These are phyloP conservation scores for Mechanitis mazaeus DNA, from an alignment of 2,888 invertebrate species.

Conservation along the genomic window DNA sequence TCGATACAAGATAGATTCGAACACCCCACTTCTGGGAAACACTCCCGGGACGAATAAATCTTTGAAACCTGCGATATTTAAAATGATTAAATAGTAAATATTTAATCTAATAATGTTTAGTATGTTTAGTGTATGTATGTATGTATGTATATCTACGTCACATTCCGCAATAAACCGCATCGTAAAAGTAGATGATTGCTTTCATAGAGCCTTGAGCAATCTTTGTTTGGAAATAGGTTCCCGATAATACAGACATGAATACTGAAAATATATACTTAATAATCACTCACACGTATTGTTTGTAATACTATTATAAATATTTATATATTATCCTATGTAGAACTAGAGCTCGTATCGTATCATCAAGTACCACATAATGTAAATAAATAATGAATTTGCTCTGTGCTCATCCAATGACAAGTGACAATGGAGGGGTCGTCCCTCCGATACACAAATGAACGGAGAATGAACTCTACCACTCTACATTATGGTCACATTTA, in stretches of 20 bases:
- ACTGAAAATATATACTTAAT: no score
- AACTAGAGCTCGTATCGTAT: slow-evolving; percentile 19
- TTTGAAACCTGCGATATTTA: no score
- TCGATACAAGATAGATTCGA: background rate
- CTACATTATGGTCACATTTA: slow-evolving; percentile 34
- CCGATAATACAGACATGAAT: slow-evolving; percentile 38
- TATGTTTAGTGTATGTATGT: slow-evolving; percentile 10
- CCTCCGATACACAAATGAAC: slow-evolving; percentile 45
- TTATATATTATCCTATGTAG: slow-evolving; percentile 7
- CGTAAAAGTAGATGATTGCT: slow-evolving; percentile 53
- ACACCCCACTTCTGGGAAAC: no score
- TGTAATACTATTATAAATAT: background rate
- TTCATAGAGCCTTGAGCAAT: slow-evolving; percentile 48
- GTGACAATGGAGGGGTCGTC: slow-evolving; percentile 70
- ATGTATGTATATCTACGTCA: slow-evolving; percentile 17
- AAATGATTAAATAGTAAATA: background rate
- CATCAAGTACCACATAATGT: slow-evolving; percentile 41
- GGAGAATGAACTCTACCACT: slow-evolving; percentile 40
- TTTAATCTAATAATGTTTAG: background rate
- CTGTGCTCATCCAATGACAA: slow-evolving; percentile 72
- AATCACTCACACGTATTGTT: background rate
- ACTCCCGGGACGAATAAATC: no score
- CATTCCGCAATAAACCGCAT: slow-evolving; percentile 40
- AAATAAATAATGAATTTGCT: slow-evolving; percentile 69
- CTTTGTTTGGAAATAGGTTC: slow-evolving; percentile 50